Evolutionary conservation across 2,888 invertebrate genomes (phyloP).

Genomic region (Apotomis capreana): DNA sequence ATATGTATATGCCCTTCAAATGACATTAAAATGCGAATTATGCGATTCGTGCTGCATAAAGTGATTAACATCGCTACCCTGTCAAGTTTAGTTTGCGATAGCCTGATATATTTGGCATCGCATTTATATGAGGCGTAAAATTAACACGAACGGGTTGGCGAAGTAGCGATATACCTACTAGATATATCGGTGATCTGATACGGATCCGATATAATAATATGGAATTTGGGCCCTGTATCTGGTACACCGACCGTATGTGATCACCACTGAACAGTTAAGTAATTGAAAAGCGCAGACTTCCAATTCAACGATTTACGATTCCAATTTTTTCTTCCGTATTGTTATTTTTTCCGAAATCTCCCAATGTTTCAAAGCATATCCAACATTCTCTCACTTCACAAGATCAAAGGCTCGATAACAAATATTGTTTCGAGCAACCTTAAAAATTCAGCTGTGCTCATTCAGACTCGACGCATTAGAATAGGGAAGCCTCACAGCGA

Average conservation of each 20-base stretch:
- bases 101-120: no score
- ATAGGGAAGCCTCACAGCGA: constrained; percentile 35
- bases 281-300: neutral
- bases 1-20: no score
- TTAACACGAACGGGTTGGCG: no score
- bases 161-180: no score
- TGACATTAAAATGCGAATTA: no score
- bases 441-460: constrained; percentile 29
- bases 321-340: neutral
- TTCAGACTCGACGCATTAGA: constrained; percentile 28
- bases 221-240: no score
- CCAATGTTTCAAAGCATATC: neutral
- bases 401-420: constrained; percentile 28
- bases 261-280: neutral
- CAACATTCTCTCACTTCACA: constrained; percentile 9
- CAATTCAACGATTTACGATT: constrained; percentile 9
- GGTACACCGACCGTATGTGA: neutral
- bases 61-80: no score
- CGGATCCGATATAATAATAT: no score
- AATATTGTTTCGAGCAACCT: constrained; percentile 18
- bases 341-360: neutral
- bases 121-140: no score
- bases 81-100: no score
- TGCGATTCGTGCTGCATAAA: no score
- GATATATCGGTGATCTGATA: no score